Percentiles rank a stretch among this genome's conserved stretches.
Evolutionary conservation across 1,140 invertebrate species (phyloP).

Genomic region (Popillia japonica): DNA sequence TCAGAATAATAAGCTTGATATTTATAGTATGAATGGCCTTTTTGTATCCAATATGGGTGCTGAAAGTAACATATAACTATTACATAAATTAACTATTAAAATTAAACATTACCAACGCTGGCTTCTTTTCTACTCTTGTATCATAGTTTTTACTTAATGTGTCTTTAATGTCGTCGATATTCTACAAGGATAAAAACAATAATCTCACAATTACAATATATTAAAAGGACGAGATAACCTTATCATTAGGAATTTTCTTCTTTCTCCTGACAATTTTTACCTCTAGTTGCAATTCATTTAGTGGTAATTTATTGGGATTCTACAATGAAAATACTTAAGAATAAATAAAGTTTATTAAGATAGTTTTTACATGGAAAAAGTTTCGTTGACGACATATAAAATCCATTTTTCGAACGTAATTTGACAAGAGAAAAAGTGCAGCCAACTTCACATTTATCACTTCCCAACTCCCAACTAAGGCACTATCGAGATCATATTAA

Average conservation of each 20-base stretch:
- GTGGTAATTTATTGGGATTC: slow-evolving; percentile 55
- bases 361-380: slow-evolving; percentile 11
- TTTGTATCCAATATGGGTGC: slow-evolving; percentile 52
- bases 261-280: slow-evolving; percentile 42
- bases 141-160: slow-evolving; percentile 46
- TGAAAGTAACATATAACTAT: slow-evolving; percentile 42
- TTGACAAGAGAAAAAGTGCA: too few relatives aligned
- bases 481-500: too few relatives aligned
- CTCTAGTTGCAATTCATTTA: slow-evolving; percentile 53
- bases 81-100: too few relatives aligned
- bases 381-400: slow-evolving; percentile 17
- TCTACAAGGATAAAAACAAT: slow-evolving; percentile 41
- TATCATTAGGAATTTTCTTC: slow-evolving; percentile 42
- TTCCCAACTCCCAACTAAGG: too few relatives aligned
- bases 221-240: background rate
- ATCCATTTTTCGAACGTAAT: slow-evolving; percentile 31
- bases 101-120: slow-evolving; percentile 49
- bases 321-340: slow-evolving; percentile 35
- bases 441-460: too few relatives aligned
- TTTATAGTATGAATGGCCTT: slow-evolving; percentile 42
- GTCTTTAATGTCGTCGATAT: slow-evolving; percentile 43
- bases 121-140: slow-evolving; percentile 48
- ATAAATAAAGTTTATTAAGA: background rate
- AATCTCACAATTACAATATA: slow-evolving; percentile 1
- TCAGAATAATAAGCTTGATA: slow-evolving; percentile 50